Evolutionary conservation across 2,888 invertebrate genomes (phyloP).

Genomic region (Philhelius pedissequus): DNA sequence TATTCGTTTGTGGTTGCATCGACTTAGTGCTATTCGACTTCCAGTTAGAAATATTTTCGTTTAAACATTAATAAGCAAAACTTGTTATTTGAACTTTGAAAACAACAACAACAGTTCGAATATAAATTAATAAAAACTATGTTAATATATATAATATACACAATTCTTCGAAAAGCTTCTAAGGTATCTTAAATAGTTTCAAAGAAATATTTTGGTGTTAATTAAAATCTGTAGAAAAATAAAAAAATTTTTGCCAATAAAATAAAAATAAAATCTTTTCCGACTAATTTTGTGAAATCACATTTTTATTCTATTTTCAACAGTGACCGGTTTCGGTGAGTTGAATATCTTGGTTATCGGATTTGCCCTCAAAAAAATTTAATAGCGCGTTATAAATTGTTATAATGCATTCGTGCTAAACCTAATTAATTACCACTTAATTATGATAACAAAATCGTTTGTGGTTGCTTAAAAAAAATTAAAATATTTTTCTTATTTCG

Average conservation of each 20-base stretch:
- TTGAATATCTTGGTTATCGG: background rate
- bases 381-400: background rate
- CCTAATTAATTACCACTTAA: background rate
- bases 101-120: background rate
- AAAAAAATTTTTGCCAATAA: background rate
- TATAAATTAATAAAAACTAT: background rate
- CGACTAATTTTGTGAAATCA: background rate
- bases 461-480: too few relatives aligned
- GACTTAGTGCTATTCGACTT: too few relatives aligned
- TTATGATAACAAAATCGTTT: background rate
- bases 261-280: background rate
- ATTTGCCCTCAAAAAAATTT: background rate
- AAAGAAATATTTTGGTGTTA: background rate
- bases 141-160: too few relatives aligned
- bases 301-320: background rate
- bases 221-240: background rate
- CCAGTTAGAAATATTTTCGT: too few relatives aligned
- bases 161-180: background rate
- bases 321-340: background rate
- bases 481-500: background rate
- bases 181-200: too few relatives aligned
- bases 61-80: too few relatives aligned
- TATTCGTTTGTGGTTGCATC: too few relatives aligned
- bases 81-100: background rate
- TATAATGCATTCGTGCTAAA: background rate